Conservation (phyloP, 1,140 invertebrate species). For the Bombus huntii region DNA sequence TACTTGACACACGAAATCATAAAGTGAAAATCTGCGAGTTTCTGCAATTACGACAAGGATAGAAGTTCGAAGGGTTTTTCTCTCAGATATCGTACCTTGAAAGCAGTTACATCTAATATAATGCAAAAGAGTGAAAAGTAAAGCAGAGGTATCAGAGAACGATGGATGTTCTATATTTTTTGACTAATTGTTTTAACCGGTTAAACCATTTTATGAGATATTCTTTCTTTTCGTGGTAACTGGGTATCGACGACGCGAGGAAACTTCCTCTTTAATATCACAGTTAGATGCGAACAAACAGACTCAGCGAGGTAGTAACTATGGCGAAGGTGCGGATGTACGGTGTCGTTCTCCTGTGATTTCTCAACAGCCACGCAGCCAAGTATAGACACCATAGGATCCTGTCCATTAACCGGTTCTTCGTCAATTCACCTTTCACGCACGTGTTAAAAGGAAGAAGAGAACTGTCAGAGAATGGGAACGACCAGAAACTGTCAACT, state of each 20-base stretch:
- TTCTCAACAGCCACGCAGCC: neutral
- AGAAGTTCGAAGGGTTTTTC: neutral
- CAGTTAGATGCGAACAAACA: slow-evolving; percentile 1
- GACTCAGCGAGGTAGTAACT: neutral
- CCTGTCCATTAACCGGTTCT: slow-evolving; percentile 50
- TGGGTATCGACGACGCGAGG: neutral
- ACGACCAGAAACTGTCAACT: slow-evolving; percentile 22
- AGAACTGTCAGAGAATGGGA: slow-evolving; percentile 15
- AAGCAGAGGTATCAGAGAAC: neutral
- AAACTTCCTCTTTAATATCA: neutral
- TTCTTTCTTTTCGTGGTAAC: too few relatives aligned
- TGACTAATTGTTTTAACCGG: neutral
- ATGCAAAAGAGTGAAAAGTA: neutral
- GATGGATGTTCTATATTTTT: neutral
- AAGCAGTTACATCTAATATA: too few relatives aligned
- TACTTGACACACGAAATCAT: too few relatives aligned
- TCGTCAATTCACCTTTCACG: slow-evolving; percentile 47
- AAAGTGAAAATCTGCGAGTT: too few relatives aligned
- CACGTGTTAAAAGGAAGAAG: slow-evolving; percentile 20
- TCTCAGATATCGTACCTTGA: neutral
- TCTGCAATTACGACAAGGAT: neutral
- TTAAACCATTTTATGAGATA: neutral
- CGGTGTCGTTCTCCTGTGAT: neutral
- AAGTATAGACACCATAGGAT: slow-evolving; percentile 7
- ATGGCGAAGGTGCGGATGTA: neutral